Evolutionary conservation across 2,113 vertebrate species (phyloP), one percentile per base, ranked within the genome.

Genomic region (Bagarius yarrelli): DNA sequence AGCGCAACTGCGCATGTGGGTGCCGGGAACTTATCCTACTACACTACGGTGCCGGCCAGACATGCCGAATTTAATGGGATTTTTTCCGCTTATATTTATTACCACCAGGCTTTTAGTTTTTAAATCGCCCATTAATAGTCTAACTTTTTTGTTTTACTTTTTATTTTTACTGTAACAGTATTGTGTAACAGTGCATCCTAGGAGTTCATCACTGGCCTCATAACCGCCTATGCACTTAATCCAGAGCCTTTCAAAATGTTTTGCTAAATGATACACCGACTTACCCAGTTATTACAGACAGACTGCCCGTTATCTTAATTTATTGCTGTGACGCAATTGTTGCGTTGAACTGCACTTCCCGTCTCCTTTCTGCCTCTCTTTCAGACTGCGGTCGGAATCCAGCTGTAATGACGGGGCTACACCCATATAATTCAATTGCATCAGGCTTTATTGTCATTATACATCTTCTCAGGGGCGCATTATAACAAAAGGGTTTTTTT

Each of bases 201-300:
- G 32, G 21, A 44, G 59, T 27, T 30, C 19, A 30, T 40, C 40
- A 59, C 18, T 83, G 36, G 73, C 82, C 71, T 44, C n/a, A 16
- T 72, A 30, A n/a, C 34, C 30, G 30, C 72, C 30, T 66, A 56
- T 52, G 30, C 18, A 21, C 79, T 72, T 81, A 81, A 84, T 84
- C 83, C 66, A 66, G 70, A 81, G 32, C 73, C 71, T 25, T 75
- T 83, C 57, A 80, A 75, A 47, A 76, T 78, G 66, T 47, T 77
- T 77, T 60, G 32, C 59, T 84, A 66, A 81, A 84, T 81, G 79
- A 81, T 69, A 69, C 56, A 81, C 77, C 72, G 66, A 73, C 13
- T 77, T 81, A 77, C 79, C 69, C 64, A 47, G 66, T 67, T 72
- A 69, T 80, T 61, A 79, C 52, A 59, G 70, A 60, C 61, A 19